Percentiles rank a stretch among this genome's conserved stretches.
phyloP scores from a whole-genome alignment of 1,140 invertebrate species.

The Batillaria attramentaria region DNA sequence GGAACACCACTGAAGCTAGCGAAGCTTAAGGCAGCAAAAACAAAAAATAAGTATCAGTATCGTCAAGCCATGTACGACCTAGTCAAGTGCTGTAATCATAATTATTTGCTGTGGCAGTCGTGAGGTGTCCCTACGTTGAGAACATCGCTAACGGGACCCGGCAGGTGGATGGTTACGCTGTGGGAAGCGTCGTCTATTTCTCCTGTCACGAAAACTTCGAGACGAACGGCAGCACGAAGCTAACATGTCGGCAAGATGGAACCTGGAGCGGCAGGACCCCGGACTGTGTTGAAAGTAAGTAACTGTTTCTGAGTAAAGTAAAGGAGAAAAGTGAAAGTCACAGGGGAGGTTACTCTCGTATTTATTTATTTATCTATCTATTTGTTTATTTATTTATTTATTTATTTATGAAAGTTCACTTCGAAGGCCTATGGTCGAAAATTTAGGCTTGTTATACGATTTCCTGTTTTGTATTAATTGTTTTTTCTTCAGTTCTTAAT shows the following conservation, averaged over 20 bases:
- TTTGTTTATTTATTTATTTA: too few relatives aligned
- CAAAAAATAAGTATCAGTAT: background rate
- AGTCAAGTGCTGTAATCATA: background rate
- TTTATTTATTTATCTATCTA: too few relatives aligned
- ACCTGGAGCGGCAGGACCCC: conserved; percentile 42
- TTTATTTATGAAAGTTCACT: too few relatives aligned
- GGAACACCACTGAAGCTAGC: background rate
- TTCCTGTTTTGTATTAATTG: too few relatives aligned
- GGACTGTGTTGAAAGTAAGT: conserved; percentile 5
- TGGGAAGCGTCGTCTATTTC: conserved; percentile 42
- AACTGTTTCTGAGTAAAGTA: too few relatives aligned
- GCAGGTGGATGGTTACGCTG: conserved; percentile 40
- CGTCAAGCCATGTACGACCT: background rate
- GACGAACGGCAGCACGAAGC: conserved; percentile 7
- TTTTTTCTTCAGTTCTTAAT: too few relatives aligned
- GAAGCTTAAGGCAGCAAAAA: background rate
- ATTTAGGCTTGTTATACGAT: too few relatives aligned
- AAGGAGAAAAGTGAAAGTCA: too few relatives aligned
- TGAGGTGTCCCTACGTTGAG: conserved; percentile 50
- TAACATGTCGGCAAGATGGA: conserved; percentile 43
- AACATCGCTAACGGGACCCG: conserved; percentile 52
- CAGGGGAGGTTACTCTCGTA: too few relatives aligned
- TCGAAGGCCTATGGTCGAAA: too few relatives aligned
- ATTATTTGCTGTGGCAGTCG: conserved; percentile 44
- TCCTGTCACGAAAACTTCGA: conserved; percentile 40